Percentiles rank a stretch among this genome's conserved stretches.
phyloP scores from a whole-genome alignment of 2,797 vertebrate species.

The Distichodus sexfasciatus region DNA sequence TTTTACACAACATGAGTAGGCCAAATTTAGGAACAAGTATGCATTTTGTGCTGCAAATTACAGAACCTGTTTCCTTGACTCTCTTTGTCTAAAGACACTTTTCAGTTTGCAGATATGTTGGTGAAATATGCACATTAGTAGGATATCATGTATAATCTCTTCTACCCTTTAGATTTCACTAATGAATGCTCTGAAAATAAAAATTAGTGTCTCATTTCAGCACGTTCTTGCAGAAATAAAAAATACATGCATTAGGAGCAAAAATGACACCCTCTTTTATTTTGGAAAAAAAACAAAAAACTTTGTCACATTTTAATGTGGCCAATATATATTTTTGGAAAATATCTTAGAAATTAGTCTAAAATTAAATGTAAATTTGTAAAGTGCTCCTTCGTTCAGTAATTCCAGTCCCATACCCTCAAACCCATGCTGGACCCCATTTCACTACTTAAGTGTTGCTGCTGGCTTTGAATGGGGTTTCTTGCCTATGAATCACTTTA shows the following conservation, averaged over 20 bases:
- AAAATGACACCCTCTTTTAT: constrained; percentile 75
- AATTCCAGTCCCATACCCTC: constrained; percentile 53
- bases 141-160: constrained; percentile 63
- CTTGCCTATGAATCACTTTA: constrained; percentile 47
- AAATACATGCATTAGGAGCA: constrained; percentile 73
- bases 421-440: no score
- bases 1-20: no score
- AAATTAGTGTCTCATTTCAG: constrained; percentile 79
- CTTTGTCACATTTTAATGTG: constrained; percentile 77
- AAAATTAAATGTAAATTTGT: constrained; percentile 82
- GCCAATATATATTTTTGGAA: constrained; percentile 75
- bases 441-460: constrained; percentile 37
- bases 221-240: constrained; percentile 81
- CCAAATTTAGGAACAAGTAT: no score
- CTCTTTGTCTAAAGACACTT: no score
- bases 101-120: no score
- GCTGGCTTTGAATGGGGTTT: constrained; percentile 44
- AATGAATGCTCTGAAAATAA: constrained; percentile 83
- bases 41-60: no score
- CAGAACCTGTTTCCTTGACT: no score
- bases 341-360: constrained; percentile 79
- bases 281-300: constrained; percentile 72
- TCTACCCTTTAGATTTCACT: constrained; percentile 68
- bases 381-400: constrained; percentile 77
- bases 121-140: constrained; percentile 59